Percentiles rank a stretch among this genome's conserved stretches.
phyloP scores from a whole-genome alignment of 2,797 vertebrate species.

The Dallia pectoralis region DNA sequence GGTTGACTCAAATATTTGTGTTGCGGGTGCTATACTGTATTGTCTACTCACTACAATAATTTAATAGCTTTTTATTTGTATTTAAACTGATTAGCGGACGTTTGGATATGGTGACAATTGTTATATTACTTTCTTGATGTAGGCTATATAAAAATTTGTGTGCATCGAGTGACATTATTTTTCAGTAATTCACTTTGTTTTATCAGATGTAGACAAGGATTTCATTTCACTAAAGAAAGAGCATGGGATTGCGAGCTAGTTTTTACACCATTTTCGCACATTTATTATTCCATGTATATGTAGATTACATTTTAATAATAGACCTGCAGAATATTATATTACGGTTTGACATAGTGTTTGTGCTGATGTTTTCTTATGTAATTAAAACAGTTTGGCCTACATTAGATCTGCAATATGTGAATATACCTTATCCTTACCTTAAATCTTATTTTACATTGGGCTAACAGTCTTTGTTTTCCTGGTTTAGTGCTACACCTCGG shows the following conservation, averaged over 20 bases:
- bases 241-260: not conserved
- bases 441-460: not conserved
- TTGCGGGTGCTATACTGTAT: conserved; percentile 21
- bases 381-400: conserved; percentile 29
- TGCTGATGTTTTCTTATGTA: not conserved
- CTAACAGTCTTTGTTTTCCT: conserved; percentile 21
- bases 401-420: not conserved
- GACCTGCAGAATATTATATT: not conserved
- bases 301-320: not conserved
- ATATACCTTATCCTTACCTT: not conserved
- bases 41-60: conserved; percentile 25
- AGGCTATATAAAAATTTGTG: not conserved
- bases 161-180: not conserved
- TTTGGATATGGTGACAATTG: not conserved
- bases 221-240: not conserved
- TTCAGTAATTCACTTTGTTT: not conserved
- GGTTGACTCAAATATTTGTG: conserved; percentile 56
- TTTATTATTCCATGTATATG: not conserved
- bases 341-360: not conserved
- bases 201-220: not conserved
- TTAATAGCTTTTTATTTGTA: conserved; percentile 21
- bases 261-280: not conserved
- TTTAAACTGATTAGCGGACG: conserved; percentile 13
- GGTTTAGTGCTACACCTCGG: conserved; percentile 89
- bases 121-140: not conserved